Conservation (phyloP, 2,797 vertebrate species). For the Decapterus maruadsi region DNA sequence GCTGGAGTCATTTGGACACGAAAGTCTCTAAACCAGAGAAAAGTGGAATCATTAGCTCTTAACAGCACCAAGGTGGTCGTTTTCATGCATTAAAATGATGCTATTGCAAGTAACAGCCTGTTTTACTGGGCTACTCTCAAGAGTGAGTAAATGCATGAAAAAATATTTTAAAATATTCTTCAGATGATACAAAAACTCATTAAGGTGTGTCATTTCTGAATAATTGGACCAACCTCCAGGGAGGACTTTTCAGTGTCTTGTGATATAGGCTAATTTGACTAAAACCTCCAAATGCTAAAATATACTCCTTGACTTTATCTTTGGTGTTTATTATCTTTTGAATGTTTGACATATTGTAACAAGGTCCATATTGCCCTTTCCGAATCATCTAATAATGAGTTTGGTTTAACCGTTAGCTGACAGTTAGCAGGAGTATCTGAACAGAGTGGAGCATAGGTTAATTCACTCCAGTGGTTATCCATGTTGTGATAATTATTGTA, state of each 20-base stretch:
- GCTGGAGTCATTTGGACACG: conserved; percentile 6
- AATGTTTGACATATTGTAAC: conserved; percentile 1
- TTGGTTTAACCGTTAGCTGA: neutral
- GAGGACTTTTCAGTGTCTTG: conserved; percentile 2
- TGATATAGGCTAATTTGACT: conserved; percentile 16
- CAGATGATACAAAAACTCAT: conserved; percentile 34
- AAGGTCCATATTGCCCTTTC: conserved; percentile 6
- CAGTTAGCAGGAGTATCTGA: conserved; percentile 10
- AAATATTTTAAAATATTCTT: conserved; percentile 21
- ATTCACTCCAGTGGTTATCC: neutral
- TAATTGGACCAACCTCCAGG: conserved; percentile 27
- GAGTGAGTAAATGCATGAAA: conserved; percentile 31
- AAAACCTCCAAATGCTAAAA: conserved; percentile 7
- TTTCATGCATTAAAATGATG: conserved; percentile 26
- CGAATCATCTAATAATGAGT: conserved; percentile 1
- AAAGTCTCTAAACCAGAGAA: conserved; percentile 11
- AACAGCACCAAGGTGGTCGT: neutral
- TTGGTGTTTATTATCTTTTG: conserved; percentile 24
- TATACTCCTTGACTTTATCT: conserved; percentile 5
- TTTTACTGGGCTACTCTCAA: conserved; percentile 21
- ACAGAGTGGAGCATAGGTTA: conserved; percentile 9
- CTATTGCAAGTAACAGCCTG: conserved; percentile 16
- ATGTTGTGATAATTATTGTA: conserved; percentile 11
- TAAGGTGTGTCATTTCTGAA: conserved; percentile 29
- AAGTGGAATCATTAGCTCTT: conserved; percentile 27